These are phyloP conservation scores for Drosophila siamana DNA, from an alignment of 2,888 invertebrate species.

Conservation along the genomic window DNA sequence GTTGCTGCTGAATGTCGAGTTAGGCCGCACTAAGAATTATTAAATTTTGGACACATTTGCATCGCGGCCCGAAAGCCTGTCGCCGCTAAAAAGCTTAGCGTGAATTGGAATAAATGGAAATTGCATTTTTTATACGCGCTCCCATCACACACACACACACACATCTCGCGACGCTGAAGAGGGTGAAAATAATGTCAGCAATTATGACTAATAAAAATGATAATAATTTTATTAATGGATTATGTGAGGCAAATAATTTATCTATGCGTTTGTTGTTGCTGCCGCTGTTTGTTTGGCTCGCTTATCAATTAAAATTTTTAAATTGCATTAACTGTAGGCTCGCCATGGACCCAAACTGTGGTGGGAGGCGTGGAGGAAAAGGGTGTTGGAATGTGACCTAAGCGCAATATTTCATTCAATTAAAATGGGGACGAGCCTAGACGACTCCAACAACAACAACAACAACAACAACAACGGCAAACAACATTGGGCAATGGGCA, in stretches of 20 bases:
- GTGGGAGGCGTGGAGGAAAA: conserved; percentile 8
- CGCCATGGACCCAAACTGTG: neutral
- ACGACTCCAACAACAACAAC: conserved; percentile 28
- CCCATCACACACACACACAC: too few relatives aligned
- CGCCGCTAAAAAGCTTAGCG: conserved; percentile 60
- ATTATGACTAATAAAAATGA: conserved; percentile 67
- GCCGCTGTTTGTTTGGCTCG: conserved; percentile 57
- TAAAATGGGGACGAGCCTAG: conserved; percentile 58
- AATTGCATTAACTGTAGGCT: conserved; percentile 76
- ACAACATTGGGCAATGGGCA: conserved; percentile 8
- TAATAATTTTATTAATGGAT: conserved; percentile 79
- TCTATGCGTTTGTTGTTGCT: conserved; percentile 44
- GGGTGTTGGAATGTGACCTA: conserved; percentile 56
- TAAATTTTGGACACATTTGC: conserved; percentile 74
- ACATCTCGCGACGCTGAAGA: neutral
- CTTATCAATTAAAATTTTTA: conserved; percentile 78
- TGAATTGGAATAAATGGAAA: conserved; percentile 70
- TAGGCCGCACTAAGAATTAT: conserved; percentile 63
- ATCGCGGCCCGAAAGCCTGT: conserved; percentile 32
- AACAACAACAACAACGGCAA: too few relatives aligned
- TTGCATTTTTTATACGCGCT: conserved; percentile 43
- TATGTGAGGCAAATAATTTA: conserved; percentile 58
- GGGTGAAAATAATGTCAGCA: conserved; percentile 28
- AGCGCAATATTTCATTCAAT: conserved; percentile 75
- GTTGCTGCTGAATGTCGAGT: too few relatives aligned